A percentile compares a stretch with the other conserved stretches of the same genome.
phyloP scores from a whole-genome alignment of 2,113 vertebrate genomes.

The Pedetes capensis region DNA sequence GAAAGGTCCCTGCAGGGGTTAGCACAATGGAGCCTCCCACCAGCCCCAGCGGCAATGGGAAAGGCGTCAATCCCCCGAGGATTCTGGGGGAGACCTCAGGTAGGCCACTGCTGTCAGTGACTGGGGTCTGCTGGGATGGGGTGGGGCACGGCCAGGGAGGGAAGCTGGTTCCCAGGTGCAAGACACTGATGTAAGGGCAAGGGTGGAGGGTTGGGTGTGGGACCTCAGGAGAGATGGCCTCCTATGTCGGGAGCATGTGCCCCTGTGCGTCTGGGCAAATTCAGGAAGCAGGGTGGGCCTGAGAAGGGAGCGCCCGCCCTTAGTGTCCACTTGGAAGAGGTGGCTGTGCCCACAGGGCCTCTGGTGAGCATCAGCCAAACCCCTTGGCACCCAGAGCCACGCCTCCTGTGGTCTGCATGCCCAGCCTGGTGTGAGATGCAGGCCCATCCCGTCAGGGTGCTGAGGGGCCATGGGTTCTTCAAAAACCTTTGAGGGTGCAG shows the following conservation, averaged over 20 bases:
- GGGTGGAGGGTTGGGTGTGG: rapidly evolving
- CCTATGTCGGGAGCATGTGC: rapidly evolving
- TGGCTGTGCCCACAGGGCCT: rapidly evolving
- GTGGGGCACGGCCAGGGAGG: rapidly evolving
- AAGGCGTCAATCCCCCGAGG: slow-evolving; percentile 78
- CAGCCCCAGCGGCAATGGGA: slow-evolving; percentile 73
- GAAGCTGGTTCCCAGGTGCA: rapidly evolving
- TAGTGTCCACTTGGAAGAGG: rapidly evolving
- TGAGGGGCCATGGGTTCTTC: neutral
- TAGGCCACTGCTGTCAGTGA: slow-evolving; percentile 22
- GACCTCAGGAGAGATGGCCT: rapidly evolving
- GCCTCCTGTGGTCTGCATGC: rapidly evolving
- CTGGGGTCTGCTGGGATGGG: neutral
- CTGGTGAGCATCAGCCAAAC: rapidly evolving
- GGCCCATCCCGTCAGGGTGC: neutral
- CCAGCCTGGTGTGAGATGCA: rapidly evolving
- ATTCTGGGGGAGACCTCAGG: slow-evolving; percentile 86
- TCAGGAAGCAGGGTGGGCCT: rapidly evolving
- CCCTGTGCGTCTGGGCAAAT: rapidly evolving
- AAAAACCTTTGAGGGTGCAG: neutral
- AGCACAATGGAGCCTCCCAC: slow-evolving; percentile 81
- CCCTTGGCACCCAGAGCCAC: rapidly evolving
- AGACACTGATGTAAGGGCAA: rapidly evolving
- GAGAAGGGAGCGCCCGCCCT: neutral
- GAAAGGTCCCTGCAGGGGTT: slow-evolving; percentile 64